These are phyloP conservation scores for Poeciliopsis turrubarensis DNA, from an alignment of 2,113 vertebrate genomes.

Conservation along the genomic window DNA sequence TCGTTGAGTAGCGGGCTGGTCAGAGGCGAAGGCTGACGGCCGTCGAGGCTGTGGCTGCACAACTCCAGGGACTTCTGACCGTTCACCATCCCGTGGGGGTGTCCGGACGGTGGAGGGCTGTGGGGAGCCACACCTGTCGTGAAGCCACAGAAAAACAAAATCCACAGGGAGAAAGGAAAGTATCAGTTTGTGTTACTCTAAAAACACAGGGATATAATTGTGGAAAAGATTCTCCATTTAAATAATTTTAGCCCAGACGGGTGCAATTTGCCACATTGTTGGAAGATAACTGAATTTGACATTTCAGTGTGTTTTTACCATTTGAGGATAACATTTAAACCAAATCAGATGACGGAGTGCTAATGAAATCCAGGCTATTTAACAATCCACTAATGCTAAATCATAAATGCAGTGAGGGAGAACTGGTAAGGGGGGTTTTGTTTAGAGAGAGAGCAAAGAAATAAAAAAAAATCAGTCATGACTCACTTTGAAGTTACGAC, in stretches of 20 bases:
- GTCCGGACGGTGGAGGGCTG: constrained; percentile 89
- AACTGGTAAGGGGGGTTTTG: constrained; percentile 5
- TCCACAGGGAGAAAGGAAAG: constrained; percentile 18
- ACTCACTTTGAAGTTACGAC: constrained; percentile 62
- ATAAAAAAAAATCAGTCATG: constrained; percentile 37
- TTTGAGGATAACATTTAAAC: neutral
- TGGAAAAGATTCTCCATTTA: neutral
- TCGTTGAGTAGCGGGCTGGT: constrained; percentile 94
- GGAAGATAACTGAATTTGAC: neutral
- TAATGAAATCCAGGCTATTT: constrained; percentile 12
- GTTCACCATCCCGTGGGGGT: constrained; percentile 85
- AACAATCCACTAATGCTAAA: neutral
- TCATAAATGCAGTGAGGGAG: constrained; percentile 1
- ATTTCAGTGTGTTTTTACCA: neutral
- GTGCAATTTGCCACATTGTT: neutral
- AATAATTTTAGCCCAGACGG: neutral
- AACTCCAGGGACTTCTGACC: constrained; percentile 85
- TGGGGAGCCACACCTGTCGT: constrained; percentile 84
- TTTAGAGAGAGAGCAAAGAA: constrained; percentile 2
- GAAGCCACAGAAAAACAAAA: neutral
- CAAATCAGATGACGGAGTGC: neutral
- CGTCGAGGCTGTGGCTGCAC: constrained; percentile 87
- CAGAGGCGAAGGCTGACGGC: constrained; percentile 89
- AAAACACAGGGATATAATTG: neutral
- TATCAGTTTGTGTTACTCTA: neutral